A percentile compares a stretch with the other conserved stretches of the same genome.
Conservation (phyloP, 2,113 vertebrate species). For the Caracal caracal region DNA sequence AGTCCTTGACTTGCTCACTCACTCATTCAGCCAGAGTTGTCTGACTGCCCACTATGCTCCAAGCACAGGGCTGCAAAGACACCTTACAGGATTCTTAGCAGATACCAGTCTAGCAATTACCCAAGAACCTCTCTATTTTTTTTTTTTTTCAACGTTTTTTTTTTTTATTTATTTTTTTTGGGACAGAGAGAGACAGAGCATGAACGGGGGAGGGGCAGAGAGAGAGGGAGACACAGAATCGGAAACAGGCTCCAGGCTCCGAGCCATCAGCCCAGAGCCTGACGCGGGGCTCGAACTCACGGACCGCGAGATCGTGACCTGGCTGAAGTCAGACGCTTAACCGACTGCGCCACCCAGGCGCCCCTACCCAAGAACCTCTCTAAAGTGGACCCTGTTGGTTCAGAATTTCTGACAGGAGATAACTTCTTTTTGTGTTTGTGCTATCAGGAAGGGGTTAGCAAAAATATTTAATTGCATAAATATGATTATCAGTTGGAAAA, state of each 20-base stretch:
- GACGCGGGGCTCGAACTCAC: too few relatives aligned
- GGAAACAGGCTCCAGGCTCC: too few relatives aligned
- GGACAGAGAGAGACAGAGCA: too few relatives aligned
- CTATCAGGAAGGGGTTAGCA: not conserved
- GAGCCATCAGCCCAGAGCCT: too few relatives aligned
- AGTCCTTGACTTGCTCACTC: not conserved
- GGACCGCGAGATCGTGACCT: too few relatives aligned
- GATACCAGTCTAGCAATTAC: not conserved
- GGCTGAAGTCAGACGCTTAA: too few relatives aligned
- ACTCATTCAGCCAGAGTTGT: not conserved
- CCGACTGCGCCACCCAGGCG: too few relatives aligned
- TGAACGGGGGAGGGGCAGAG: too few relatives aligned
- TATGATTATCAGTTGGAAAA: constrained; percentile 15
- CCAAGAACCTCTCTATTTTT: not conserved
- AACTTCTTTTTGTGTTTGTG: constrained; percentile 17
- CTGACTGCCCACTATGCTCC: not conserved
- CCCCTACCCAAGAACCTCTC: not conserved
- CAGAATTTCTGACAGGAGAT: not conserved
- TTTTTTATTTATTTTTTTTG: too few relatives aligned
- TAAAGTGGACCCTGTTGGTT: not conserved
- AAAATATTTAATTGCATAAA: constrained; percentile 37
- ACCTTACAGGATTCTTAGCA: not conserved
- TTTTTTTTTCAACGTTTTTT: too few relatives aligned
- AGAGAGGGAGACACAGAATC: too few relatives aligned
- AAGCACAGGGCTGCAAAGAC: not conserved